phyloP scores from a whole-genome alignment of 2,888 invertebrate genomes.

The Agrotis exclamationis region DNA sequence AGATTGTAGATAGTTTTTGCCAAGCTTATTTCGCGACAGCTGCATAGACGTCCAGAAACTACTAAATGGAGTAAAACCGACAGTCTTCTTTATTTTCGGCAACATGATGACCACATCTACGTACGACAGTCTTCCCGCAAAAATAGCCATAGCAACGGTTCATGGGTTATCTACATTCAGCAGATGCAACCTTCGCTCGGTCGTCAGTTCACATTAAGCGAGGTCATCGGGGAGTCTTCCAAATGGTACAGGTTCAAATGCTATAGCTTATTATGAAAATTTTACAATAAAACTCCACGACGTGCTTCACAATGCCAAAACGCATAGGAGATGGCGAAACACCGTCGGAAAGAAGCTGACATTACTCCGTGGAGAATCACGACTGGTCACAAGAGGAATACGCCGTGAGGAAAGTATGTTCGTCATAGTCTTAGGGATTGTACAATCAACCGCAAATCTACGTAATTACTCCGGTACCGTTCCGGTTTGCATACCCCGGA shows the following conservation, averaged over 20 bases:
- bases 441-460: neutral
- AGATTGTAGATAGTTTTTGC: neutral
- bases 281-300: no score
- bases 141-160: no score
- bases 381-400: no score
- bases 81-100: neutral
- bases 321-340: no score
- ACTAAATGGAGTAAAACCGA: neutral
- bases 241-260: no score
- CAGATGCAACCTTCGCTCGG: neutral
- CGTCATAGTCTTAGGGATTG: neutral
- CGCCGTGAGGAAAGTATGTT: neutral
- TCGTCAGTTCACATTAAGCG: neutral
- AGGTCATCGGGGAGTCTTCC: no score
- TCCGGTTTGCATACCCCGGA: no score
- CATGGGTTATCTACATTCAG: neutral
- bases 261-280: no score
- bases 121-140: neutral
- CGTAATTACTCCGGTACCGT: neutral
- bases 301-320: no score
- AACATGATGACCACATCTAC: neutral
- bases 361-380: no score
- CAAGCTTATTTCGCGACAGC: neutral
- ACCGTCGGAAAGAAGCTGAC: no score
- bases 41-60: neutral